phyloP scores from a whole-genome alignment of 1,140 invertebrate species.

The Eriocheir sinensis region DNA sequence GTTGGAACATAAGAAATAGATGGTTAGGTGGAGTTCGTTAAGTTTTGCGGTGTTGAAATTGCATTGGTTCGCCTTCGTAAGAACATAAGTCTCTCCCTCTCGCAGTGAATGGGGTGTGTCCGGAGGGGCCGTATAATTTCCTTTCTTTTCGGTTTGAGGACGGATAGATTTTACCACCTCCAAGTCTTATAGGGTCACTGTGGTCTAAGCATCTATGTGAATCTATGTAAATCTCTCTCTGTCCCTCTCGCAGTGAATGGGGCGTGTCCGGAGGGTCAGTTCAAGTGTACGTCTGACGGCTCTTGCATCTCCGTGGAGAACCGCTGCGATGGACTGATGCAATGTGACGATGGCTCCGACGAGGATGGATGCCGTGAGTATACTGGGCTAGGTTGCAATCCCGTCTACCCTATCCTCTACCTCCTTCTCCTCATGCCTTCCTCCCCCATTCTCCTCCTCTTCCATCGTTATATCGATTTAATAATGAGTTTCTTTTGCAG shows the following conservation, averaged over 20 bases:
- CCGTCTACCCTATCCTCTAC: neutral
- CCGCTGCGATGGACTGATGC: constrained; percentile 82
- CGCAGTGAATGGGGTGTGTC: neutral
- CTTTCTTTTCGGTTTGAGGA: neutral
- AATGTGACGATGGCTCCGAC: constrained; percentile 82
- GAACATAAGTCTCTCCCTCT: neutral
- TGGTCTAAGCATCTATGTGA: too few species aligned
- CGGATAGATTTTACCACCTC: neutral
- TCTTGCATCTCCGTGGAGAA: constrained; percentile 84
- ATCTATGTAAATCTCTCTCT: too few species aligned
- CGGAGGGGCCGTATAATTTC: neutral
- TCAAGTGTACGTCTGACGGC: constrained; percentile 83
- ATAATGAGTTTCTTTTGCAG: too few species aligned
- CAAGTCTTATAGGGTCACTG: neutral
- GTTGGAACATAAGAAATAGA: too few species aligned
- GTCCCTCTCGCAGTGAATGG: neutral
- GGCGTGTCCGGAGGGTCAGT: constrained; percentile 34
- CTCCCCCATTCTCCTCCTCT: neutral
- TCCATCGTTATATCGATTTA: too few species aligned
- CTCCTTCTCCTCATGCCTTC: neutral
- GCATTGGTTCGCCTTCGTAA: neutral
- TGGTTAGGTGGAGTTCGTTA: neutral
- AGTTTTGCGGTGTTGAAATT: neutral
- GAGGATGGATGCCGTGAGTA: constrained; percentile 81
- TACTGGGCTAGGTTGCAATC: neutral